These are phyloP conservation scores for Euglossa dilemma DNA, from an alignment of 1,140 invertebrate genomes.

Conservation along the genomic window DNA sequence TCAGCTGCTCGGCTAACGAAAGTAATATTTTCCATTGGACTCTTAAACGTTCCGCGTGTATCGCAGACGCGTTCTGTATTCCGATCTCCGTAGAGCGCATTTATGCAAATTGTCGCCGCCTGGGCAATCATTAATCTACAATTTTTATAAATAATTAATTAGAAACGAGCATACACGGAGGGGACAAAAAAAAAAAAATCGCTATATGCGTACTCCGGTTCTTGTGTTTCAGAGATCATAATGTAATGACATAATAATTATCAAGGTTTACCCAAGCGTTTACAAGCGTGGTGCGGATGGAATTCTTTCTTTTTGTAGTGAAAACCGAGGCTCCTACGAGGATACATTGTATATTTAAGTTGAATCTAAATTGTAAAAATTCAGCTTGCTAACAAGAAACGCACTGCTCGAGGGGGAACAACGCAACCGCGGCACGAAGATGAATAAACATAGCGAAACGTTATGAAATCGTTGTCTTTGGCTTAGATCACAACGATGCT, in stretches of 20 bases:
- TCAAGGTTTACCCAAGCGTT: slow-evolving; percentile 17
- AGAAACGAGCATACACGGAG: not conserved
- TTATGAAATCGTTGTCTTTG: slow-evolving; percentile 21
- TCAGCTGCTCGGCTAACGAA: slow-evolving; percentile 4
- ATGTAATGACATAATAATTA: slow-evolving; percentile 23
- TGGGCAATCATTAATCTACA: slow-evolving; percentile 22
- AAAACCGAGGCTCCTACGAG: not conserved
- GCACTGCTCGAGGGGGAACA: slow-evolving; percentile 8
- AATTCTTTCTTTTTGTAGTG: not conserved
- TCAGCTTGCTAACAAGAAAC: slow-evolving; percentile 20
- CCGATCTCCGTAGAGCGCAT: slow-evolving; percentile 9
- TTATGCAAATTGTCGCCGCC: slow-evolving; percentile 43
- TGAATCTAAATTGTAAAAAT: slow-evolving; percentile 30
- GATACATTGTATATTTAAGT: slow-evolving; percentile 19
- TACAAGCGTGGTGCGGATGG: not conserved
- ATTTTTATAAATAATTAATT: slow-evolving; percentile 47
- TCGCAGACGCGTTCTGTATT: not conserved
- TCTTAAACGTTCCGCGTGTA: not conserved
- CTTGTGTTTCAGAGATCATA: not conserved
- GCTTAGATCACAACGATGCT: slow-evolving; percentile 1
- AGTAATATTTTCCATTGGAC: slow-evolving; percentile 1
- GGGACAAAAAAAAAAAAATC: no score
- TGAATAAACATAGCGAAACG: slow-evolving; percentile 32
- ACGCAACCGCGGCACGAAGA: not conserved
- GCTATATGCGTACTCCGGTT: not conserved